Conservation (phyloP, 2,888 invertebrate species). For the Phortica magna region DNA sequence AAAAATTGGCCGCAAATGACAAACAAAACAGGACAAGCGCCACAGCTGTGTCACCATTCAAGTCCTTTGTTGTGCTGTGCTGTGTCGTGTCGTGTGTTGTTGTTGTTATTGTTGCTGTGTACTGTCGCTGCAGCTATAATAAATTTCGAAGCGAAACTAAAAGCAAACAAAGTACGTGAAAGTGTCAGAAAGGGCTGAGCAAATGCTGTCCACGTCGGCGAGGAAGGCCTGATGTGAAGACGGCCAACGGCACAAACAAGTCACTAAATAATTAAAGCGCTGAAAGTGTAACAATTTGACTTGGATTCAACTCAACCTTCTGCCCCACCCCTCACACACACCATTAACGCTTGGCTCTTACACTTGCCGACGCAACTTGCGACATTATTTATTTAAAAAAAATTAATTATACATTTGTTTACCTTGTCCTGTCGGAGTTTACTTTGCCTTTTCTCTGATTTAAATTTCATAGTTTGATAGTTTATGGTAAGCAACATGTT, state of each 20-base stretch:
- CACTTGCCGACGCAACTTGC: neutral
- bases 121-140: neutral
- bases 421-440: neutral
- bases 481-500: neutral
- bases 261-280: neutral
- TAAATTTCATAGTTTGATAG: neutral
- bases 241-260: neutral
- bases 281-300: neutral
- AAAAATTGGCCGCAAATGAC: neutral
- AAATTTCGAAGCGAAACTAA: neutral
- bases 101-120: neutral
- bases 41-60: neutral
- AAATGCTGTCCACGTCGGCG: neutral
- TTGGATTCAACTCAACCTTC: neutral
- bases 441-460: neutral
- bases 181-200: no score
- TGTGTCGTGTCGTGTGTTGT: neutral
- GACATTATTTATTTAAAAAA: neutral
- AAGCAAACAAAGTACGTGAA: no score
- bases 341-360: neutral
- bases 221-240: neutral
- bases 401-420: neutral
- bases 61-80: neutral
- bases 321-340: no score
- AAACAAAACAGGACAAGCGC: neutral